A percentile compares a stretch with the other conserved stretches of the same genome.
phyloP scores from a whole-genome alignment of 2,888 invertebrate species.

The Drosophila diplacantha region DNA sequence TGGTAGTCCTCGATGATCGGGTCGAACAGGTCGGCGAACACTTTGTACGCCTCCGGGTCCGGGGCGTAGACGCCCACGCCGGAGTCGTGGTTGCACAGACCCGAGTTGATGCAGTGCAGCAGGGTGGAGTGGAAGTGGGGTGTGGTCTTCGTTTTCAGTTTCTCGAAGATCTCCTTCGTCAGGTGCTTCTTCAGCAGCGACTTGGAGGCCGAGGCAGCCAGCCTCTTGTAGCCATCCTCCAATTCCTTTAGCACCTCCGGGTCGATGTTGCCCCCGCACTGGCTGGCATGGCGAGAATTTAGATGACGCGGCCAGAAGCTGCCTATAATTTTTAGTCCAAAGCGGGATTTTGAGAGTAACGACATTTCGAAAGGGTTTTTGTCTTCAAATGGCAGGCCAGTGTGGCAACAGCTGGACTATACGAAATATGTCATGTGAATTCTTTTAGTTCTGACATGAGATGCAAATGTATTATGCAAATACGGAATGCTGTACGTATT shows the following conservation, averaged over 20 bases:
- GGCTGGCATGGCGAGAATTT: constrained; percentile 4
- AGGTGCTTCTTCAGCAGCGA: constrained; percentile 97
- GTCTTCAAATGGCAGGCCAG: neutral
- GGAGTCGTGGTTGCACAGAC: constrained; percentile 96
- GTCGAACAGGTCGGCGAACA: constrained; percentile 95
- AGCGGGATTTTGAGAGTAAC: constrained; percentile 1
- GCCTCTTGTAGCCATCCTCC: constrained; percentile 91
- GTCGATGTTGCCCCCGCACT: neutral
- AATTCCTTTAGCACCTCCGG: constrained; percentile 88
- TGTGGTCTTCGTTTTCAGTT: constrained; percentile 93
- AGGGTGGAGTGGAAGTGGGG: constrained; percentile 91
- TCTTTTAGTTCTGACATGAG: neutral
- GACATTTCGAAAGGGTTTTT: neutral
- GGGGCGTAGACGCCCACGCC: constrained; percentile 98
- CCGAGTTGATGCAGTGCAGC: constrained; percentile 95
- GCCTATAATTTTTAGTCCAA: neutral
- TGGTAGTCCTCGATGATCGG: constrained; percentile 99
- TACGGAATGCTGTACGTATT: too few relatives aligned
- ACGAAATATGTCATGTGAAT: neutral
- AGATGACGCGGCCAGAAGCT: neutral
- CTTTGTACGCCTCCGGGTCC: constrained; percentile 95
- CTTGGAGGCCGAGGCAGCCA: constrained; percentile 91
- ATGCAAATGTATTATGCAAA: neutral
- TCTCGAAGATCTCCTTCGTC: constrained; percentile 91
- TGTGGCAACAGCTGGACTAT: neutral